Percentiles rank a stretch among this genome's conserved stretches.
Evolutionary conservation across 2,888 invertebrate species (phyloP).

Genomic region (Ornithoptera priamus): DNA sequence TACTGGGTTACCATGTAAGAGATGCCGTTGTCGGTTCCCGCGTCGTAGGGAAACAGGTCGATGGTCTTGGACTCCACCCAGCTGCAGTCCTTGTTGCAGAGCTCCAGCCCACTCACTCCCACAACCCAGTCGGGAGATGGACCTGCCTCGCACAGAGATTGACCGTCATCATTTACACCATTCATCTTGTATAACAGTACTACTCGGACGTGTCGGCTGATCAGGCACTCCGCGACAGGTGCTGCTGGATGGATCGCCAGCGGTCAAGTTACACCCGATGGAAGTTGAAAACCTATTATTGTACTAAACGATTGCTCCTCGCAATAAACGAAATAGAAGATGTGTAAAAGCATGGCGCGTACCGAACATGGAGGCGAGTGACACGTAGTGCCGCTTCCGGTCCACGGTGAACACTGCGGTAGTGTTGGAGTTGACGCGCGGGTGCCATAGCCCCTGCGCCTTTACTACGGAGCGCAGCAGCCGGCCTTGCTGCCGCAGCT

Average conservation of each 20-base stretch:
- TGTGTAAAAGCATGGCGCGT: conserved; percentile 34
- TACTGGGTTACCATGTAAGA: conserved; percentile 88
- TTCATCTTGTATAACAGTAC: no score
- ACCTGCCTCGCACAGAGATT: conserved; percentile 67
- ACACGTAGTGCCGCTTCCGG: conserved; percentile 90
- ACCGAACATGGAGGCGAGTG: conserved; percentile 93
- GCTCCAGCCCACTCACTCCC: conserved; percentile 92
- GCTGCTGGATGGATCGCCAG: no score
- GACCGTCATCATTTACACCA: neutral
- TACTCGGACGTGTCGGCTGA: no score
- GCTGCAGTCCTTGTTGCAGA: conserved; percentile 93
- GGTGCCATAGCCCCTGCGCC: conserved; percentile 94
- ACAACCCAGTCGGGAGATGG: conserved; percentile 99
- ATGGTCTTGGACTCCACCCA: conserved; percentile 92
- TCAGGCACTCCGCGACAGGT: no score
- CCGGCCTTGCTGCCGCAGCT: conserved; percentile 90
- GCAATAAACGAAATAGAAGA: no score
- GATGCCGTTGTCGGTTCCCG: conserved; percentile 96
- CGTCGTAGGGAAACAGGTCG: conserved; percentile 96
- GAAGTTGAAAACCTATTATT: no score
- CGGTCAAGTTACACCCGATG: no score
- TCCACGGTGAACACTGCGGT: conserved; percentile 91
- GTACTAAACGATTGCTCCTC: no score
- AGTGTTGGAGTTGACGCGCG: conserved; percentile 91
- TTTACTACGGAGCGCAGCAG: conserved; percentile 91